These are phyloP conservation scores for Heliconius congener DNA, from an alignment of 1,140 invertebrate genomes.

Conservation along the genomic window DNA sequence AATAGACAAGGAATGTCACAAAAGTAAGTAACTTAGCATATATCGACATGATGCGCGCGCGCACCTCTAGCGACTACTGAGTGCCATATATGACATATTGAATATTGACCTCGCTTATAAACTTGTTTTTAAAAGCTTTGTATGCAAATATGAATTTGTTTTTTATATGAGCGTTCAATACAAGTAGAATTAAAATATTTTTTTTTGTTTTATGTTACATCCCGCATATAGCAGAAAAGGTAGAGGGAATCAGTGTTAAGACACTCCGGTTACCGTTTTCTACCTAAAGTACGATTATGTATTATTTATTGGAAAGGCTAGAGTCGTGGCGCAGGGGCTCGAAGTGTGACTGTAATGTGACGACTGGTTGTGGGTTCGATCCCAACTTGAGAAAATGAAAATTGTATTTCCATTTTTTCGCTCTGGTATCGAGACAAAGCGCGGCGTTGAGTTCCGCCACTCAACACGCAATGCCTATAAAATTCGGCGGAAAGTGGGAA, in stretches of 20 bases:
- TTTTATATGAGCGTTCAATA: too few relatives aligned
- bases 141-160: neutral
- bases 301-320: neutral
- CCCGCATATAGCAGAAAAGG: neutral
- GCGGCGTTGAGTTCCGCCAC: too few relatives aligned
- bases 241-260: neutral
- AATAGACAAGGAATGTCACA: neutral
- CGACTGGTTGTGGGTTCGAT: too few relatives aligned
- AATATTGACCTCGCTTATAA: neutral
- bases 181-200: neutral
- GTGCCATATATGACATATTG: neutral
- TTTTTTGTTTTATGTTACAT: neutral
- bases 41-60: neutral
- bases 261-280: neutral
- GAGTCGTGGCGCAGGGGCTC: too few relatives aligned
- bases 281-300: neutral
- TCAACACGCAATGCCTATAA: too few relatives aligned
- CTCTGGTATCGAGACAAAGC: too few relatives aligned
- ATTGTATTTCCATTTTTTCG: too few relatives aligned
- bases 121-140: constrained; percentile 6
- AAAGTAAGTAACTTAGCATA: neutral
- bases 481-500: too few relatives aligned
- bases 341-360: too few relatives aligned
- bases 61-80: neutral
- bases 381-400: too few relatives aligned